Evolutionary conservation across 2,797 vertebrate species (phyloP).

Genomic region (Zalophus californianus): DNA sequence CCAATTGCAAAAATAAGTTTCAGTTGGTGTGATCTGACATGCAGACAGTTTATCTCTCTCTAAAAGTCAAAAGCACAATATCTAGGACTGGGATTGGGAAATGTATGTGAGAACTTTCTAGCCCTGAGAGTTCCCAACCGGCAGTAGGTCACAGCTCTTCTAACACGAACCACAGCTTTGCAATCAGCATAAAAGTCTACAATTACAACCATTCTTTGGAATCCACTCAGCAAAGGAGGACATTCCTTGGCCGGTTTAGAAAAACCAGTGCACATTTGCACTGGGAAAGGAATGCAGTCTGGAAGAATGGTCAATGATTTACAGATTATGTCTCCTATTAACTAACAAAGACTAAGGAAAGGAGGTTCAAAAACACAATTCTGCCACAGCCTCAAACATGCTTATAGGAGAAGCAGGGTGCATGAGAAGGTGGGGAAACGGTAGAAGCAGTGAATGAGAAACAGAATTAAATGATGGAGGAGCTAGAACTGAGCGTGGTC

Average conservation of each 20-base stretch:
- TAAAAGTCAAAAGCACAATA: not conserved
- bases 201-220: conserved; percentile 53
- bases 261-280: conserved; percentile 32
- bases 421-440: not conserved
- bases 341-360: not conserved
- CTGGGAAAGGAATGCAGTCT: conserved; percentile 61
- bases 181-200: not conserved
- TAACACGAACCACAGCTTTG: not conserved
- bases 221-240: conserved; percentile 52
- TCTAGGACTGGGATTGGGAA: conserved; percentile 50
- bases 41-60: not conserved
- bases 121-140: not conserved
- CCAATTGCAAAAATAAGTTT: not conserved
- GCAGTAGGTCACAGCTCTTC: conserved; percentile 10
- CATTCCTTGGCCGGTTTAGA: conserved; percentile 68
- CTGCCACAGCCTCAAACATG: not conserved
- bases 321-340: conserved; percentile 39
- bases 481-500: not conserved
- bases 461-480: not conserved
- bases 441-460: not conserved
- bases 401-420: not conserved
- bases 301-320: conserved; percentile 46
- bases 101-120: conserved; percentile 58
- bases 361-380: not conserved
- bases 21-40: not conserved